Base-by-base conservation (phyloP, 2,113 vertebrate species). In the Solenodon paradoxus region DNA sequence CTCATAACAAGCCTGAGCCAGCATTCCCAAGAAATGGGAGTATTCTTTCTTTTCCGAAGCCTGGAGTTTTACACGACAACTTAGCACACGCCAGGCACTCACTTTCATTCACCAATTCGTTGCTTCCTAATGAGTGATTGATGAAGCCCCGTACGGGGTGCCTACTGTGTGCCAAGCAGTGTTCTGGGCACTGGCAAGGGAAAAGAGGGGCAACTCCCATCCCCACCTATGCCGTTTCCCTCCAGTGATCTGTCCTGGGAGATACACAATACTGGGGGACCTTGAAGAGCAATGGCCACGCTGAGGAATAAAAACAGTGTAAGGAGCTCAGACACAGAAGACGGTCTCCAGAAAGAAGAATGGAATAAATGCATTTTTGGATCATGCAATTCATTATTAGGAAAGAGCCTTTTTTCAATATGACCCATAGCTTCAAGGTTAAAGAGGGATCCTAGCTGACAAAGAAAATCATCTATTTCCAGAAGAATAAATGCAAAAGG, bases 1-100 rank as follows among this genome's bases (percentile, higher is more conserved):
- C 42, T 78, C n/a, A 79, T 53, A 92, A 92, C 90, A 92, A 66
- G 84, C 45, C 61, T 84, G 53, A 84, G 89, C 85, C 77, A 79
- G 74, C 59, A 53, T 72, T 88, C 61, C 59, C 51, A 87, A 69
- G 77, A 95, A 57, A 92, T 22, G 42, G 74, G 53, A 81, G 35
- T 51, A 51, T 15, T 40, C 22, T 57, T 79, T 55, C 68, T 96
- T 79, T 88, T 40, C 35, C 57, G 64, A 86, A 95, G 63, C 53
- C 87, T 69, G 17, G 71, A 47, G 69, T 82, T 81, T 55, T 72
- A 5, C 28, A 93, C 66, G 64, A 49, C 69, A 89, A 64, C 32
- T 72, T 40, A 84, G 64, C 26, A 78, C 13, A 35, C 0, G n/a
- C 4, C 81, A 61, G 35, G 22, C 51, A 11, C 30, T 19, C 24